Evolutionary conservation across 2,113 vertebrate genomes (phyloP).

Genomic region (Gambusia holbrooki): DNA sequence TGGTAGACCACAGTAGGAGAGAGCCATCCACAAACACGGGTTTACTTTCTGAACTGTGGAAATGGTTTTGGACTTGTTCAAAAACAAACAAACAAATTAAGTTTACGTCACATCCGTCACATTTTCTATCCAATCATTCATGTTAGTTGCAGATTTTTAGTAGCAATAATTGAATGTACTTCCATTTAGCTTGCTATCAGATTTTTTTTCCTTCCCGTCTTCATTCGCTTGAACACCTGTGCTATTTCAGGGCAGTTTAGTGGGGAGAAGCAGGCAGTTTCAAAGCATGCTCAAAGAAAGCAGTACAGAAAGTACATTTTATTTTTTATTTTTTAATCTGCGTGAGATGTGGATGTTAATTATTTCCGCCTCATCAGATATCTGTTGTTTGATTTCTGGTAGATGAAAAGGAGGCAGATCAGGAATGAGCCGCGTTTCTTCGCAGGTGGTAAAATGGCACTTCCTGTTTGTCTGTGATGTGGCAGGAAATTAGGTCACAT

Average conservation of each 20-base stretch:
- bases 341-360: background rate
- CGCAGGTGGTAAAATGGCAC: conserved; percentile 63
- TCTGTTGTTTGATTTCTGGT: conserved; percentile 39
- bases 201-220: background rate
- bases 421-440: conserved; percentile 17
- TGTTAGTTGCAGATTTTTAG: background rate
- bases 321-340: background rate
- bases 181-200: background rate
- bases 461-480: conserved; percentile 72
- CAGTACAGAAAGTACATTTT: background rate
- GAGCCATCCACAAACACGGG: conserved; percentile 4
- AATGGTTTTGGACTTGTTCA: background rate
- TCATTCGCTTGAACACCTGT: background rate
- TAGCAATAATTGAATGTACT: background rate
- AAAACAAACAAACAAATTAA: background rate
- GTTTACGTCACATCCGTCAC: background rate
- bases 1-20: conserved; percentile 52
- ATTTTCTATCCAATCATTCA: background rate
- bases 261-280: background rate
- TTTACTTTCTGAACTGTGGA: background rate
- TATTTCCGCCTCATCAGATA: conserved; percentile 18
- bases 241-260: background rate
- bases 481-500: conserved; percentile 73
- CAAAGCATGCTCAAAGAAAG: background rate
- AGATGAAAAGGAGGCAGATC: conserved; percentile 35